A percentile compares a stretch with the other conserved stretches of the same genome.
Conservation (phyloP, 2,888 invertebrate genomes). For the Folsomia manolachei region DNA sequence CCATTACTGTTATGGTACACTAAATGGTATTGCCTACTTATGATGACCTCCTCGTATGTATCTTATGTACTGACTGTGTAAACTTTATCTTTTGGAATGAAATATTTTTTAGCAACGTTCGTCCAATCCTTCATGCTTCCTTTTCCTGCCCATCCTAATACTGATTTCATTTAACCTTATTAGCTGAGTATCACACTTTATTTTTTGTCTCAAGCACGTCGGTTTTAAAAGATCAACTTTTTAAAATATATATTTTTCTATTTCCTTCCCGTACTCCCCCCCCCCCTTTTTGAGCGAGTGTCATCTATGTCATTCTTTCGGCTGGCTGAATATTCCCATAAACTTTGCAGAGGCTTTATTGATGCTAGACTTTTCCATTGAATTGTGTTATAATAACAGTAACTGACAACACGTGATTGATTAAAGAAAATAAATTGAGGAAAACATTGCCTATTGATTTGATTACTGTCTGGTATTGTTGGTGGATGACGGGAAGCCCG, state of each 20-base stretch:
- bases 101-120: background rate
- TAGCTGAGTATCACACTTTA: background rate
- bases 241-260: too few relatives aligned
- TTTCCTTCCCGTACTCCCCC: background rate
- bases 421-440: conserved; percentile 7
- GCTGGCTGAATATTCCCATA: too few relatives aligned
- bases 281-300: too few relatives aligned
- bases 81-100: background rate
- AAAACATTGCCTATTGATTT: conserved; percentile 23
- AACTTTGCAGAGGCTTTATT: too few relatives aligned
- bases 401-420: background rate
- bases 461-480: too few relatives aligned
- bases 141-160: background rate
- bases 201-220: background rate
- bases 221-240: too few relatives aligned
- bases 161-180: background rate
- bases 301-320: too few relatives aligned
- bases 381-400: background rate
- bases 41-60: too few relatives aligned
- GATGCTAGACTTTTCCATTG: too few relatives aligned
- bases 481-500: too few relatives aligned
- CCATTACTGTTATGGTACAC: conserved; percentile 18
- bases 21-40: too few relatives aligned
- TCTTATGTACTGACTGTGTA: too few relatives aligned
- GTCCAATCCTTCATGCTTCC: background rate